Percentiles rank a stretch among this genome's conserved stretches.
Conservation (phyloP, 1,140 invertebrate species). For the Colletes latitarsis region DNA sequence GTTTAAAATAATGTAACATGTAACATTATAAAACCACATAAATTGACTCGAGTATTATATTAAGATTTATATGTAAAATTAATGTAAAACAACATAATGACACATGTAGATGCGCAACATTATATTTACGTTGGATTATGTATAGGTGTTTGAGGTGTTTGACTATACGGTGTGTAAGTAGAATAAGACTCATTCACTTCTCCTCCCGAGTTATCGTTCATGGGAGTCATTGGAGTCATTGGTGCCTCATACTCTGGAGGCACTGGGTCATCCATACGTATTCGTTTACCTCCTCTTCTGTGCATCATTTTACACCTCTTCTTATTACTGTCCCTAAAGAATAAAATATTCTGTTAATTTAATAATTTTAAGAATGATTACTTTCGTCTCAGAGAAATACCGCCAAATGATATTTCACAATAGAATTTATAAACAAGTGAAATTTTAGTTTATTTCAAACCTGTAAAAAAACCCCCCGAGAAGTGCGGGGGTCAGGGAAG, state of each 20-base stretch:
- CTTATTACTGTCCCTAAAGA: not conserved
- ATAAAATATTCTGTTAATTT: not conserved
- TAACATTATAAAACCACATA: not conserved
- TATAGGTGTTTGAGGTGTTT: constrained; percentile 78
- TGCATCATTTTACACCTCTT: constrained; percentile 83
- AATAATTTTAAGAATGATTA: not conserved
- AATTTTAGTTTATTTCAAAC: constrained; percentile 20
- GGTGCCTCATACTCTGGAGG: constrained; percentile 92
- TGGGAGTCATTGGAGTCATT: constrained; percentile 89
- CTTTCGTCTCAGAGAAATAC: not conserved
- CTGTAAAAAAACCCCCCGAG: constrained; percentile 9
- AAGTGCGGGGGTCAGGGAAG: constrained; percentile 5
- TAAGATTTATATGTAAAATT: not conserved
- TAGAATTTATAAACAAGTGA: constrained; percentile 13
- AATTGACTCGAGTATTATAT: not conserved
- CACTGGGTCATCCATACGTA: constrained; percentile 93
- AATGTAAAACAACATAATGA: not conserved
- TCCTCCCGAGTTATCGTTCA: constrained; percentile 81
- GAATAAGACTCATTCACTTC: constrained; percentile 80
- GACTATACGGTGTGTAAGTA: constrained; percentile 78
- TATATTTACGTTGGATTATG: constrained; percentile 77
- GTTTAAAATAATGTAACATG: too few relatives aligned
- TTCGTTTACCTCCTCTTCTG: constrained; percentile 91
- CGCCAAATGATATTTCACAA: not conserved
- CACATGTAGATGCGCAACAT: not conserved